Evolutionary conservation across 53 echinoderm and acorn worm genomes (phyloP).

Genomic region (Holothuria leucospilota): DNA sequence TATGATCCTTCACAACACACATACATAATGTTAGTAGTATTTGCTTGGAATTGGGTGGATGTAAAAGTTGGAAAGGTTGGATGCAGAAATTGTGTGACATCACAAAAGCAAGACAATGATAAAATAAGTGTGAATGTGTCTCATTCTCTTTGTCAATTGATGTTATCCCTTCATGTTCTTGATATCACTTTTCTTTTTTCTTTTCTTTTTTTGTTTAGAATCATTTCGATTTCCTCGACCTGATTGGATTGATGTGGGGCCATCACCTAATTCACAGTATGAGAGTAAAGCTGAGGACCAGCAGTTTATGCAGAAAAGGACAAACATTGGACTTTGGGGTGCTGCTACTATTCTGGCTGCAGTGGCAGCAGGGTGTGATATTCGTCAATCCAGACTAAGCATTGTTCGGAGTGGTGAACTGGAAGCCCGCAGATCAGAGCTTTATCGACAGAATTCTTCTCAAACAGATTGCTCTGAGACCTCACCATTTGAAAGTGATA

Average conservation of each 20-base stretch:
- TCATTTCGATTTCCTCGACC: slow-evolving; percentile 70
- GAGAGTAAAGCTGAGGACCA: slow-evolving; percentile 59
- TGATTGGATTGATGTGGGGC: slow-evolving; percentile 90
- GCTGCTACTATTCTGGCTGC: slow-evolving; percentile 97
- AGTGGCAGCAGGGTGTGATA: slow-evolving; percentile 89
- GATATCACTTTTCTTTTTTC: not conserved
- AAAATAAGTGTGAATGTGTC: too few relatives aligned
- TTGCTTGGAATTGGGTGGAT: too few relatives aligned
- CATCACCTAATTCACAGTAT: slow-evolving; percentile 54
- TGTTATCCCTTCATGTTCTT: too few relatives aligned
- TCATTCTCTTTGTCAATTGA: too few relatives aligned
- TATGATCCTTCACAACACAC: too few relatives aligned
- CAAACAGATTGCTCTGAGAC: slow-evolving; percentile 46
- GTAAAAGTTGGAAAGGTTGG: too few relatives aligned
- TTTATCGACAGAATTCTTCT: slow-evolving; percentile 59
- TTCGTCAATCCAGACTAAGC: slow-evolving; percentile 67
- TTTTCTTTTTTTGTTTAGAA: slow-evolving; percentile 9
- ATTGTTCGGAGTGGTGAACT: slow-evolving; percentile 75
- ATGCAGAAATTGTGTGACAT: too few relatives aligned
- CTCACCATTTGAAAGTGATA: slow-evolving; percentile 32
- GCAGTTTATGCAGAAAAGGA: slow-evolving; percentile 53
- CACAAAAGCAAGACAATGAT: too few relatives aligned
- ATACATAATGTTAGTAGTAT: too few relatives aligned
- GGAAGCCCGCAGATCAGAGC: slow-evolving; percentile 58
- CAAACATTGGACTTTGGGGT: slow-evolving; percentile 85